phyloP scores from a whole-genome alignment of 2,113 vertebrate species.

The Chloebia gouldiae region DNA sequence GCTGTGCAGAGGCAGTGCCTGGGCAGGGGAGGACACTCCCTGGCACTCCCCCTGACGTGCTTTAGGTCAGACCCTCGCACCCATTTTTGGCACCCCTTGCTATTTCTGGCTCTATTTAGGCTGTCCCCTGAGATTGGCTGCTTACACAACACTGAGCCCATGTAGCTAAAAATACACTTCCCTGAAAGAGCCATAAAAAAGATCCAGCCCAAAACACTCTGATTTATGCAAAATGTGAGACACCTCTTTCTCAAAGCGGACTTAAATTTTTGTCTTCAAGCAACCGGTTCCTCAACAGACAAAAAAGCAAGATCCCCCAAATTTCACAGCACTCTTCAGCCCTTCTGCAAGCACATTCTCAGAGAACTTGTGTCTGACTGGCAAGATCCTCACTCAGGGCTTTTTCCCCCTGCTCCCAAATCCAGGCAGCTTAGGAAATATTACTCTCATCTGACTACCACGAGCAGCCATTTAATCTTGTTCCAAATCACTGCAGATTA shows the following conservation, averaged over 20 bases:
- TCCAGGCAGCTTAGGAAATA: not conserved
- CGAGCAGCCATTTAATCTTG: not conserved
- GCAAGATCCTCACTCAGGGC: not conserved
- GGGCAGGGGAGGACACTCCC: not conserved
- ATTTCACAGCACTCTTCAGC: not conserved
- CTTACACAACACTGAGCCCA: conserved; percentile 60
- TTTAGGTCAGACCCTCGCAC: not conserved
- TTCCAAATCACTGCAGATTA: conserved; percentile 34
- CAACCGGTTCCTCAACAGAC: not conserved
- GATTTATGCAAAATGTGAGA: not conserved
- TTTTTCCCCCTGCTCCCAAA: not conserved
- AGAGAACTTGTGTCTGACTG: not conserved
- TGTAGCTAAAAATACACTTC: conserved; percentile 68
- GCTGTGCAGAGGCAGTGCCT: not conserved
- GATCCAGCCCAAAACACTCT: not conserved
- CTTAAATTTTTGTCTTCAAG: not conserved
- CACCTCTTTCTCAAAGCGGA: not conserved
- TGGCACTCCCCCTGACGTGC: not conserved
- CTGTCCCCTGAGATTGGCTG: conserved; percentile 51
- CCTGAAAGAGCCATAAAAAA: conserved; percentile 49
- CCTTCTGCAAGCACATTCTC: not conserved
- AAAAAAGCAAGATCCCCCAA: not conserved
- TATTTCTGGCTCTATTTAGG: conserved; percentile 60
- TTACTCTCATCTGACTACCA: not conserved
- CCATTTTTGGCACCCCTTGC: conserved; percentile 38